A percentile compares a stretch with the other conserved stretches of the same genome.
phyloP scores from a whole-genome alignment of 2,888 invertebrate species.

The Andrena fulva region DNA sequence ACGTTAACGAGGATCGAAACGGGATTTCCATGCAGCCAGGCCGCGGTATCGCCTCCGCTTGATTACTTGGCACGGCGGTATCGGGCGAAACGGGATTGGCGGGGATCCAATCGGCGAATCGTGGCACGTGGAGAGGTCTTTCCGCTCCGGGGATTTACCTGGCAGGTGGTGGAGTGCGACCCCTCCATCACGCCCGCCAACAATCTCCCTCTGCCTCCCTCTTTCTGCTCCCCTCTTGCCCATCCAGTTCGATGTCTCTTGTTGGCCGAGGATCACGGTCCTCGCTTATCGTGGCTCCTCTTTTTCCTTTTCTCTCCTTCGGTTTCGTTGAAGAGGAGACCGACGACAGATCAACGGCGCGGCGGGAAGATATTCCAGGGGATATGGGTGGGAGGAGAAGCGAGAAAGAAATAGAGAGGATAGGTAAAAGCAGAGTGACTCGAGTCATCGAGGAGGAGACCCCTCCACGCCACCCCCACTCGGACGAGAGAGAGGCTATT shows the following conservation, averaged over 20 bases:
- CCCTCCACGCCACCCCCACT: constrained; percentile 74
- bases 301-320: neutral
- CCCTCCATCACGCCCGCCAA: constrained; percentile 64
- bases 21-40: constrained; percentile 58
- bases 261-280: constrained; percentile 21
- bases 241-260: constrained; percentile 8
- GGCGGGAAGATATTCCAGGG: neutral
- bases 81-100: constrained; percentile 63
- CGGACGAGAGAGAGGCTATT: constrained; percentile 78
- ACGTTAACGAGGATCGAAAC: constrained; percentile 58
- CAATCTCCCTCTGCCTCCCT: constrained; percentile 68
- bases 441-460: constrained; percentile 61
- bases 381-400: constrained; percentile 14
- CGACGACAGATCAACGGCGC: neutral
- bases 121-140: constrained; percentile 71
- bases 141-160: constrained; percentile 72
- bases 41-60: constrained; percentile 54
- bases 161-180: constrained; percentile 70
- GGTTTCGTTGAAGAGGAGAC: neutral
- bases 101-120: constrained; percentile 75
- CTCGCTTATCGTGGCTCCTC: constrained; percentile 18
- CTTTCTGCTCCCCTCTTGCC: constrained; percentile 59
- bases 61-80: constrained; percentile 63
- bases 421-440: constrained; percentile 50
- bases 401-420: constrained; percentile 27